Base-by-base conservation (phyloP, 2,888 invertebrate genomes). In the Eupeodes luniger region DNA sequence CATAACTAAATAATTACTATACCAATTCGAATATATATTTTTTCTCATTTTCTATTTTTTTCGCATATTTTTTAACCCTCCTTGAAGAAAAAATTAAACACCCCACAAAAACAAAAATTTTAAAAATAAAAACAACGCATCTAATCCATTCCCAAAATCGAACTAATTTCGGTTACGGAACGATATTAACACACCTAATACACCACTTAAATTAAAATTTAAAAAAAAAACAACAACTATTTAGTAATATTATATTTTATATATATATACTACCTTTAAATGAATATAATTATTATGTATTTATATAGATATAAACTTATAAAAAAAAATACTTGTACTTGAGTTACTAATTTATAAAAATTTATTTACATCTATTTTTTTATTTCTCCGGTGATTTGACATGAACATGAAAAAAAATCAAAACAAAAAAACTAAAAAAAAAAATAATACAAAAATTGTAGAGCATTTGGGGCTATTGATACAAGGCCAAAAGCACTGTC, bases 401-500 rank as follows among this genome's bases (percentile, higher is more conserved):
- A 66, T n/a, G 67, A 70, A 40, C 40, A 40, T 40, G 40, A 40
- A 40, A 80, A 76, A 62, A 74, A 84, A 77, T 85, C n/a, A 40
- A 72, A 80, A 80, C 69, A 75, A 64, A 49, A 66, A 82, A 70
- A 78, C 27, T 16, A 80, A 76, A 79, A 78, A 83, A 83, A 53
- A 74, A 77, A 67, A 40, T 66, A 36, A 59, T 74, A 69, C 81
- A 82, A 83, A 90, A 81, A 91, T 91, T 91, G 90, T 93, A 93
- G 93, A 92, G 91, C 92, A 91, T 91, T 92, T 92, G 92, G 91
- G 92, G 91, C 92, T 91, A 91, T 91, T 92, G 92, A 93, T 91
- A 92, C 93, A 90, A 92, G 93, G 92, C 93, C 93, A 92, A 93
- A 92, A 93, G 93, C 93, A 92, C 92, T 93, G 92, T 91, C 92